Evolutionary conservation across 2,797 vertebrate genomes (phyloP), one percentile per base, ranked within the genome.

Genomic region (Masticophis lateralis): DNA sequence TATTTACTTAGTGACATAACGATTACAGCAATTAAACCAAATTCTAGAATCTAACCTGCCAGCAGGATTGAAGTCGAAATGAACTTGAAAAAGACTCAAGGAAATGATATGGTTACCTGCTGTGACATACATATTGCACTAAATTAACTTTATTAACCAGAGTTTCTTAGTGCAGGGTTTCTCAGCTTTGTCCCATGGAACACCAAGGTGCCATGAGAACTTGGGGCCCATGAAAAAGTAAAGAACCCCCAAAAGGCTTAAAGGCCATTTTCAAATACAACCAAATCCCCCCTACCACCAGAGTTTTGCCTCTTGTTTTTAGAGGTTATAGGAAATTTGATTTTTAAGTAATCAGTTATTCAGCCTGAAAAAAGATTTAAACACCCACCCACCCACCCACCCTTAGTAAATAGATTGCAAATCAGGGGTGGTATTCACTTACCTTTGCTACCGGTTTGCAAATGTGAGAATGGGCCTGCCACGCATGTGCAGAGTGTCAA

Each of bases 1-100:
- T 53, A 12, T 63, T 93, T 92, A 55, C 56, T 51, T 83, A 66
- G 8, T 25, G 20, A 63, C 22, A 55, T 20, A 69, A 90, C 60
- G 53, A 56, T 55, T 32, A 74, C n/a, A 83, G 20, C 37, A 83
- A 12, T 47, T 47, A 47, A 83, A 83, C 37, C 20, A 0, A 0
- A 51, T 88, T 63, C 79, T 47, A 51, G 92, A 95, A 94, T 94
- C 88, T 69, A 95, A 91, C 63, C 47, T 93, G 90, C 94, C 69
- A 20, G 27, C 43, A 66, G 10, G 27, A 43, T 96, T 95, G 97
- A 98, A 97, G 97, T 96, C 53, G 3, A 57, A 88, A 95, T 94
- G 95, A 94, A 95, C 90, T 93, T 95, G 90, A 61, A 95, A 90
- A 0, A 2, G 95, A 93, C 94, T 92, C 95, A 91, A 88, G 96